A percentile compares a stretch with the other conserved stretches of the same genome.
phyloP scores from a whole-genome alignment of 2,888 invertebrate species.

The Nudaria mundana region DNA sequence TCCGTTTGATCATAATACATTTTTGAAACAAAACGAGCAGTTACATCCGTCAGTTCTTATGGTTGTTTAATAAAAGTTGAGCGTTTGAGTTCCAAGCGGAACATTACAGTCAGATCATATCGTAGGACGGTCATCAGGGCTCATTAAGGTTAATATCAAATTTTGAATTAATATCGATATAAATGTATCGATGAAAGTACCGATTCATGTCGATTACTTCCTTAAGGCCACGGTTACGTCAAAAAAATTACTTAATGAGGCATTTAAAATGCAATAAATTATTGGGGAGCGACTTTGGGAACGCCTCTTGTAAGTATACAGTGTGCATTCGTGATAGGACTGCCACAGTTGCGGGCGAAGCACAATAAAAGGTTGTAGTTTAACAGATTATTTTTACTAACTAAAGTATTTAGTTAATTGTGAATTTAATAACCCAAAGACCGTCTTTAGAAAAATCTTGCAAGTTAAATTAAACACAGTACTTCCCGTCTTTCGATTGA shows the following conservation, averaged over 20 bases:
- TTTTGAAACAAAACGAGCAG: no score
- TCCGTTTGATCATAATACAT: no score
- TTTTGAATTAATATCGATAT: conserved; percentile 69
- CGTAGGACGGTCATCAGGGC: conserved; percentile 62
- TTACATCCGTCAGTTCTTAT: no score
- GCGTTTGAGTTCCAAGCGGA: conserved; percentile 22
- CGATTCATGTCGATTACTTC: conserved; percentile 60
- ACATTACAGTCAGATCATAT: conserved; percentile 26
- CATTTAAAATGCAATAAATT: conserved; percentile 41
- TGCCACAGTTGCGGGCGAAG: conserved; percentile 2
- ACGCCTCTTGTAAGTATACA: conserved; percentile 16
- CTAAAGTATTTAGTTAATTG: background rate
- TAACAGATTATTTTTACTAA: background rate
- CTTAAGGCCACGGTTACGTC: conserved; percentile 36
- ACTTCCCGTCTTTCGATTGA: no score
- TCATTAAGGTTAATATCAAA: conserved; percentile 76
- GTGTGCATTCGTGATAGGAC: conserved; percentile 6
- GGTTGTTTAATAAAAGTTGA: background rate
- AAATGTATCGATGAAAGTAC: conserved; percentile 73
- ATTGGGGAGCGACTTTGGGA: conserved; percentile 24
- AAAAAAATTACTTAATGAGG: conserved; percentile 53
- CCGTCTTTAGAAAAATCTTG: no score
- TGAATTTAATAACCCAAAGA: no score
- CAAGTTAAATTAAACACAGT: no score
- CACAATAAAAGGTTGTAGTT: background rate